Conservation (phyloP, 2,797 vertebrate genomes). For the Aplochiton taeniatus region DNA sequence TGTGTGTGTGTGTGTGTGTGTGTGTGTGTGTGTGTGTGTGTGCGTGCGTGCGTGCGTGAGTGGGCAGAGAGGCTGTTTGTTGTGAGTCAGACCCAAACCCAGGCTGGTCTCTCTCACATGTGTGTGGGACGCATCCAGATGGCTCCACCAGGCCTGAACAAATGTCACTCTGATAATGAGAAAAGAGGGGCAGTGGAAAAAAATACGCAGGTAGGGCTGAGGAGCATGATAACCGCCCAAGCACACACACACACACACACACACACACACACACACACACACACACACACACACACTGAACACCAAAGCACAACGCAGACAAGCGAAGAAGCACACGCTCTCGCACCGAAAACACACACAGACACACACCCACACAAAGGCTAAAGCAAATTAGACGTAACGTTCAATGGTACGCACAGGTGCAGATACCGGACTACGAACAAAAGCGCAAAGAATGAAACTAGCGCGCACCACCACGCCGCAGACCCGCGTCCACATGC, state of each 20-base stretch:
- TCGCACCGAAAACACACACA: background rate
- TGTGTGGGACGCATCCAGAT: conserved; percentile 20
- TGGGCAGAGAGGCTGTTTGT: conserved; percentile 8
- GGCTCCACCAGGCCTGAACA: conserved; percentile 13
- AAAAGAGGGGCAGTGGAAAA: background rate
- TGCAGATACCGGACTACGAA: too few relatives aligned
- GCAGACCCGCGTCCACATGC: too few relatives aligned
- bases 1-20: background rate
- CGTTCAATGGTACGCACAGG: too few relatives aligned
- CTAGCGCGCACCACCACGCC: too few relatives aligned
- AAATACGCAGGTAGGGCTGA: background rate
- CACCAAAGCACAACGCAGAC: conserved; percentile 1
- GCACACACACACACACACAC: conserved; percentile 5
- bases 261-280: conserved; percentile 2
- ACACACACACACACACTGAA: background rate
- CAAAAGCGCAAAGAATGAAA: too few relatives aligned
- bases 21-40: conserved; percentile 3
- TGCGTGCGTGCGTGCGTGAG: conserved; percentile 9
- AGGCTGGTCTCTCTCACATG: conserved; percentile 18
- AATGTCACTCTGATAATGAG: conserved; percentile 18
- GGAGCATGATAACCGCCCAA: background rate
- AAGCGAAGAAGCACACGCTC: background rate
- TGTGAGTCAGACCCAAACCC: conserved; percentile 16
- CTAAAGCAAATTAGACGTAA: too few relatives aligned
- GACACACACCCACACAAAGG: background rate